phyloP scores from a whole-genome alignment of 2,113 vertebrate species.

The Anhinga anhinga region DNA sequence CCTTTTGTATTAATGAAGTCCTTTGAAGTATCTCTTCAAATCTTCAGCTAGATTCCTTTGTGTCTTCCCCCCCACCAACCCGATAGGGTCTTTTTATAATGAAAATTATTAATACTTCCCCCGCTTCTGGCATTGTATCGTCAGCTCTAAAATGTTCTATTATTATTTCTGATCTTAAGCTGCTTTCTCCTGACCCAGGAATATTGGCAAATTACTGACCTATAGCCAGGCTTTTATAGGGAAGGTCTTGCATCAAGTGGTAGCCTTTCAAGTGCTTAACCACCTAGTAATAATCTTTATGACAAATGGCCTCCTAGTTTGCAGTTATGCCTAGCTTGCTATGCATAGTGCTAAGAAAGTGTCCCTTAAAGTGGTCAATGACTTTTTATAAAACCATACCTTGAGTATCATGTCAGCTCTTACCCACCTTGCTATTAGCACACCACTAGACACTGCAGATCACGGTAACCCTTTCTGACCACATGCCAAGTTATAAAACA shows the following conservation, averaged over 20 bases:
- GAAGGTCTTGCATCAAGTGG: slow-evolving; percentile 75
- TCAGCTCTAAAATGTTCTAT: slow-evolving; percentile 62
- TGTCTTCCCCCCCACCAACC: background rate
- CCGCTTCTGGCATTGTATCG: slow-evolving; percentile 43
- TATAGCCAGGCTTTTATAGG: slow-evolving; percentile 73
- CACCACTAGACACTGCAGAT: slow-evolving; percentile 2
- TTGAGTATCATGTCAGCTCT: slow-evolving; percentile 52
- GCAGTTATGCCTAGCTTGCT: slow-evolving; percentile 61
- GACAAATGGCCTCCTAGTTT: slow-evolving; percentile 71
- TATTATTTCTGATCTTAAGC: slow-evolving; percentile 69
- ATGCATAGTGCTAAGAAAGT: slow-evolving; percentile 21
- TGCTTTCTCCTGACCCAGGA: slow-evolving; percentile 69
- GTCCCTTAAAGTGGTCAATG: slow-evolving; percentile 59
- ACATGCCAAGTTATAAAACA: slow-evolving; percentile 47
- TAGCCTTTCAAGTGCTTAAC: slow-evolving; percentile 75
- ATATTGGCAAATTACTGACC: slow-evolving; percentile 74
- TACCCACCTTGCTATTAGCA: slow-evolving; percentile 40
- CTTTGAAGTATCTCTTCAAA: slow-evolving; percentile 71
- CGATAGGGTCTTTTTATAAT: slow-evolving; percentile 27
- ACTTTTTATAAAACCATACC: slow-evolving; percentile 47
- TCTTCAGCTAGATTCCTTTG: slow-evolving; percentile 59
- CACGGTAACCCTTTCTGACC: slow-evolving; percentile 13
- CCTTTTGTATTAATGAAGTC: slow-evolving; percentile 70
- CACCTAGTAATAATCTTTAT: slow-evolving; percentile 69
- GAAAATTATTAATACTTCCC: slow-evolving; percentile 68